These are phyloP conservation scores for Callithrix jacchus DNA, from an alignment of 2,113 vertebrate species.

Conservation along the genomic window DNA sequence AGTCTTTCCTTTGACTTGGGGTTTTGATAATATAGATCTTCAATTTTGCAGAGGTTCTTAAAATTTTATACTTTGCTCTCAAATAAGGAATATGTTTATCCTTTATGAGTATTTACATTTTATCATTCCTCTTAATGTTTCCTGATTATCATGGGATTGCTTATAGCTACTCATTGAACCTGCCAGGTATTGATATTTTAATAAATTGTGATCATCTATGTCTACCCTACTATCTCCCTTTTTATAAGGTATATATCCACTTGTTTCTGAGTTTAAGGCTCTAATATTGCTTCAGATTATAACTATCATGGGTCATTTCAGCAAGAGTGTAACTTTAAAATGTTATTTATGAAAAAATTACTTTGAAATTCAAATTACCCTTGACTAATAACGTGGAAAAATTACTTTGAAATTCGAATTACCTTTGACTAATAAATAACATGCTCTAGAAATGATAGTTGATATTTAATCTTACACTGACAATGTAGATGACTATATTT, in stretches of 20 bases:
- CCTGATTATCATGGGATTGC: background rate
- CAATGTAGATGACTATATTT: background rate
- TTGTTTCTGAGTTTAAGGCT: background rate
- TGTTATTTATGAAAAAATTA: background rate
- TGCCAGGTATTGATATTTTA: background rate
- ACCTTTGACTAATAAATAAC: background rate
- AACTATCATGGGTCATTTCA: background rate
- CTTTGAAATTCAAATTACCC: background rate
- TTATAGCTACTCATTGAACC: background rate
- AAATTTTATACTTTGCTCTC: background rate
- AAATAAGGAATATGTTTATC: constrained; percentile 12
- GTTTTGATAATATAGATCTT: background rate
- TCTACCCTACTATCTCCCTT: background rate
- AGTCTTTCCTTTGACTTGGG: background rate
- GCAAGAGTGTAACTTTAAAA: background rate
- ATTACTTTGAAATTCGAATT: background rate
- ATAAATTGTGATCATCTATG: background rate
- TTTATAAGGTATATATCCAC: background rate
- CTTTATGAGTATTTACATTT: background rate
- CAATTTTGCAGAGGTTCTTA: background rate
- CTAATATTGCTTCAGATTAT: background rate
- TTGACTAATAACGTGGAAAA: background rate
- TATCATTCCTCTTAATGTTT: background rate
- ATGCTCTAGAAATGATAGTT: background rate
- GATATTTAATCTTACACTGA: background rate